Conservation (phyloP, 1,140 invertebrate genomes). For the Arctopsyche grandis region DNA sequence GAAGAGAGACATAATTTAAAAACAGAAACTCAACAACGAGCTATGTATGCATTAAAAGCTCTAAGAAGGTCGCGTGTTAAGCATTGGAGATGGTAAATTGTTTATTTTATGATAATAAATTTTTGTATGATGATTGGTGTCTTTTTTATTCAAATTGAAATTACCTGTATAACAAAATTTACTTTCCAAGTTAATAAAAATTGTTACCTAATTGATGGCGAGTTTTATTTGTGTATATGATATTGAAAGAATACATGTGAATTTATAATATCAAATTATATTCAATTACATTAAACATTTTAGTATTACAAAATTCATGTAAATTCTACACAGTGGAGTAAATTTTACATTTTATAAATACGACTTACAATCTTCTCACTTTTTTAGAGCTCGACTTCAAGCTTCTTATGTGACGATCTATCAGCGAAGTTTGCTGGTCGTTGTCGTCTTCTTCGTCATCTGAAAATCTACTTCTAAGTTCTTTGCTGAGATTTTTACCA, state of each 20-base stretch:
- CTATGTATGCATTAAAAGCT: slow-evolving; percentile 66
- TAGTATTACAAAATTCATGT: too few species aligned
- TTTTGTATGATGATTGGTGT: neutral
- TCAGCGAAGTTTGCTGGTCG: neutral
- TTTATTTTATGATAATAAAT: slow-evolving; percentile 26
- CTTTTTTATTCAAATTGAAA: neutral
- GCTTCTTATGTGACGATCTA: neutral
- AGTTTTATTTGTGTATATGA: too few species aligned
- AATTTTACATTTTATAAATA: too few species aligned
- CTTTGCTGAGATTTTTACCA: neutral
- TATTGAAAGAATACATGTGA: too few species aligned
- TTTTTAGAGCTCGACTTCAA: neutral
- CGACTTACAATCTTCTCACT: slow-evolving; percentile 34
- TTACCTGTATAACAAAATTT: slow-evolving; percentile 12
- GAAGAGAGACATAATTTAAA: slow-evolving; percentile 64
- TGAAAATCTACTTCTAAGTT: neutral
- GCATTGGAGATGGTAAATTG: slow-evolving; percentile 57
- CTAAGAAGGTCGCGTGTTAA: slow-evolving; percentile 66
- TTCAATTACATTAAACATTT: too few species aligned
- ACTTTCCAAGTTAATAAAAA: too few species aligned
- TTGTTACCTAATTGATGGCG: too few species aligned
- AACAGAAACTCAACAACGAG: slow-evolving; percentile 65
- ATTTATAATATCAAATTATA: too few species aligned
- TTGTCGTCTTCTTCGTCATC: neutral
- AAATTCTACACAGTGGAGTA: too few species aligned